These are phyloP conservation scores for Semaprochilodus insignis DNA, from an alignment of 2,797 vertebrate species.

Conservation along the genomic window DNA sequence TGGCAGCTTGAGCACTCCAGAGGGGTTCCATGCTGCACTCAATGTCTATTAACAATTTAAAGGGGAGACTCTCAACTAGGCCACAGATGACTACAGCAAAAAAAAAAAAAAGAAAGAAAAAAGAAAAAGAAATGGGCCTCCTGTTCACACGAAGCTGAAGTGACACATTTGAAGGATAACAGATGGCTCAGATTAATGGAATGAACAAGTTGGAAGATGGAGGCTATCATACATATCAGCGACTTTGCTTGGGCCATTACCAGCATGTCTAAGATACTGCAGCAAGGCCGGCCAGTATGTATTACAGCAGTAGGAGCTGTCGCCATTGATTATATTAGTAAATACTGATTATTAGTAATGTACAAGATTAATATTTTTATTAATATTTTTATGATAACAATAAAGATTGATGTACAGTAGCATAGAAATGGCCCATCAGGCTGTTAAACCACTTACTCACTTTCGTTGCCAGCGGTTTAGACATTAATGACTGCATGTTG, in stretches of 20 bases:
- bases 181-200: conserved; percentile 53
- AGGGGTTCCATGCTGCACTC: conserved; percentile 73
- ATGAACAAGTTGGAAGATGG: conserved; percentile 34
- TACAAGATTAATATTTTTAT: no score
- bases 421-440: no score
- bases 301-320: not conserved
- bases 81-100: conserved; percentile 61
- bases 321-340: no score
- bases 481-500: no score
- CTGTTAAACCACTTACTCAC: no score
- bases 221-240: conserved; percentile 12
- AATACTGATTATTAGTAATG: no score
- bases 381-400: no score
- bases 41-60: conserved; percentile 82
- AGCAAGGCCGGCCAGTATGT: not conserved
- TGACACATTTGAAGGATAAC: conserved; percentile 47
- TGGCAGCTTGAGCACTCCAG: conserved; percentile 68
- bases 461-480: no score
- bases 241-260: not conserved
- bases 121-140: conserved; percentile 18
- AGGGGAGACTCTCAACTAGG: conserved; percentile 74
- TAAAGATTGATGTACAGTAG: no score
- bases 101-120: no score
- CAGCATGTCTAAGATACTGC: conserved; percentile 15
- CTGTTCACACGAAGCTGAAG: conserved; percentile 39